These are phyloP conservation scores for Elysia crispata DNA, from an alignment of 2,888 invertebrate species.

Conservation along the genomic window DNA sequence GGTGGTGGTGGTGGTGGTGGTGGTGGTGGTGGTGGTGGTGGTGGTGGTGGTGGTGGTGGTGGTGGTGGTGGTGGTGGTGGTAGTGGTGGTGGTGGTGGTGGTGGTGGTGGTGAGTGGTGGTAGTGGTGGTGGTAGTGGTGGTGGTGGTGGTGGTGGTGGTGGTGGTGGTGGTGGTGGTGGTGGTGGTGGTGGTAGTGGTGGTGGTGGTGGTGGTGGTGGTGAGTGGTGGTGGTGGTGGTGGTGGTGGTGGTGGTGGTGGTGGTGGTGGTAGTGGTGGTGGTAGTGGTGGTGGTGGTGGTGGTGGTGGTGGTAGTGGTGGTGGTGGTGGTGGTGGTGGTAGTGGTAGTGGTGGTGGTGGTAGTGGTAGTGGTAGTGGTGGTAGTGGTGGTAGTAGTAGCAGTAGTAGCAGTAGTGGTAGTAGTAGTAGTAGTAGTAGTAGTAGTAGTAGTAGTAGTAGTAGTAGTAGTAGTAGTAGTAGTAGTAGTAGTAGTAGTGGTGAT, in stretches of 20 bases:
- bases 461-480: not conserved
- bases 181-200: constrained; percentile 1
- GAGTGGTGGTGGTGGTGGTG: not conserved
- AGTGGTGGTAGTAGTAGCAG: constrained; percentile 1
- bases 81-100: not conserved
- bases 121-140: not conserved
- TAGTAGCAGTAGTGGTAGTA: constrained; percentile 1
- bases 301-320: constrained; percentile 4
- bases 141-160: constrained; percentile 1
- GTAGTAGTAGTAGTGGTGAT: not conserved
- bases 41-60: constrained; percentile 1
- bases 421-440: constrained; percentile 4
- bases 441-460: constrained; percentile 1
- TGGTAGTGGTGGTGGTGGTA: constrained; percentile 1
- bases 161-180: not conserved
- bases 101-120: no score
- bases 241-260: not conserved
- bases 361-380: constrained; percentile 1
- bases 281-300: not conserved
- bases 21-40: not conserved
- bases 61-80: not conserved
- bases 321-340: constrained; percentile 4
- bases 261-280: not conserved
- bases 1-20: not conserved
- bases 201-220: no score